Evolutionary conservation across 2,113 vertebrate genomes (phyloP).

Genomic region (Myanophis thanlyinensis): DNA sequence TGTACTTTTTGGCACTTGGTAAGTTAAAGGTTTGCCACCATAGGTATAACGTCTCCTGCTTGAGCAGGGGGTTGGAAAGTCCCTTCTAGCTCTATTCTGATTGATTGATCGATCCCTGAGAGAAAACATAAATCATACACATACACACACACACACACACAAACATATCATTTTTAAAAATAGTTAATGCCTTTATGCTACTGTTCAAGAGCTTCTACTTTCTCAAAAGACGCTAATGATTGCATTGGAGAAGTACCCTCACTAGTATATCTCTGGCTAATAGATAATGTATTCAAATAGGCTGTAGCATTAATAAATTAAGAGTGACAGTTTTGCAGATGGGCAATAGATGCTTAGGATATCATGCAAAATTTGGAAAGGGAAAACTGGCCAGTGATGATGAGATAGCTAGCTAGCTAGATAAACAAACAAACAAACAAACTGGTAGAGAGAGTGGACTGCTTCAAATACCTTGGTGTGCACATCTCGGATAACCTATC

Average conservation of each 20-base stretch:
- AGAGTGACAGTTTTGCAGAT: conserved; percentile 10
- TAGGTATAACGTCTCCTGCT: too few species aligned
- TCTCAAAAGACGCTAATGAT: not conserved
- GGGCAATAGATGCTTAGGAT: not conserved
- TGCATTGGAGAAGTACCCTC: conserved; percentile 24
- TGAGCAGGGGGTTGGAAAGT: too few species aligned
- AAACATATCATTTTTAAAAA: not conserved
- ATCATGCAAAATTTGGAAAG: not conserved
- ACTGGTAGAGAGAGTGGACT: too few species aligned
- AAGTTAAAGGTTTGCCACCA: too few species aligned
- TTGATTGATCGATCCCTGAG: not conserved
- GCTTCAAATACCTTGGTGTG: too few species aligned
- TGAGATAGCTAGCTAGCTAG: too few species aligned
- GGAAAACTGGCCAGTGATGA: not conserved
- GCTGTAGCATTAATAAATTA: not conserved
- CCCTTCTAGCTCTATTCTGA: too few species aligned
- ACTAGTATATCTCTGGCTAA: conserved; percentile 13
- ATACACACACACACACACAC: not conserved
- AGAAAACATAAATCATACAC: conserved; percentile 32
- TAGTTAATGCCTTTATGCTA: not conserved
- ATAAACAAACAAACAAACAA: too few species aligned
- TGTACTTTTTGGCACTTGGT: too few species aligned
- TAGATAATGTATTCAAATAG: conserved; percentile 21
- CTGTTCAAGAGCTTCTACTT: not conserved
- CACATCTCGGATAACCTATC: too few species aligned